A percentile compares a stretch with the other conserved stretches of the same genome.
Evolutionary conservation across 1,140 invertebrate genomes (phyloP).

Genomic region (Caenorhabditis latens): DNA sequence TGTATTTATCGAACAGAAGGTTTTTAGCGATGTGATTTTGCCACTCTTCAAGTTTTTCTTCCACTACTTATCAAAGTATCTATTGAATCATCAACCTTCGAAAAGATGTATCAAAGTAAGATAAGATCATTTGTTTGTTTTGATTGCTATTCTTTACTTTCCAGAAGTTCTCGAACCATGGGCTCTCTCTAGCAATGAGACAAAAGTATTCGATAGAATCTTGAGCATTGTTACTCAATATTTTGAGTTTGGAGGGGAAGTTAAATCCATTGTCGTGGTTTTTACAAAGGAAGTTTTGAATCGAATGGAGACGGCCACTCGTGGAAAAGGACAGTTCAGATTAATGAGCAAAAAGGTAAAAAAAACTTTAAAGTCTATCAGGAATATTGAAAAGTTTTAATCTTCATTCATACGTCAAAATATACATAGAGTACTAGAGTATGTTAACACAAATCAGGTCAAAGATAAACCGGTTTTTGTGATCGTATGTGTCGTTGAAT

Average conservation of each 20-base stretch:
- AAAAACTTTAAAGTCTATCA: background rate
- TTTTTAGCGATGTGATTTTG: slow-evolving; percentile 11
- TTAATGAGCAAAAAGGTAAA: slow-evolving; percentile 55
- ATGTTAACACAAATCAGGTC: background rate
- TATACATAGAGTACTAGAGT: background rate
- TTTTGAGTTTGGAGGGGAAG: slow-evolving; percentile 14
- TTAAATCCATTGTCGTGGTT: slow-evolving; percentile 15
- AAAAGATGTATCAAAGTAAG: slow-evolving; percentile 40
- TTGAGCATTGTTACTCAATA: slow-evolving; percentile 20
- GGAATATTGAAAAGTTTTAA: background rate
- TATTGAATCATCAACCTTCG: background rate
- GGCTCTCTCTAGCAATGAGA: slow-evolving; percentile 53
- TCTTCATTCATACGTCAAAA: background rate
- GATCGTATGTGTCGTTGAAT: slow-evolving; percentile 28
- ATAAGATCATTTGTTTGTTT: too few species aligned
- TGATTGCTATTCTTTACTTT: background rate
- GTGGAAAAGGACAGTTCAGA: slow-evolving; percentile 47
- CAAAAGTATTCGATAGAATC: slow-evolving; percentile 57
- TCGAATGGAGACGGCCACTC: slow-evolving; percentile 28
- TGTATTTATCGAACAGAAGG: background rate
- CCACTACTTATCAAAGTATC: slow-evolving; percentile 16
- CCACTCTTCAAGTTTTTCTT: slow-evolving; percentile 13
- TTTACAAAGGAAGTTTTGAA: slow-evolving; percentile 58
- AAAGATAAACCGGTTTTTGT: slow-evolving; percentile 16
- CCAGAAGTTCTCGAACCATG: slow-evolving; percentile 55